Conservation (phyloP, 2,888 invertebrate species). For the Cataglyphis livida region DNA sequence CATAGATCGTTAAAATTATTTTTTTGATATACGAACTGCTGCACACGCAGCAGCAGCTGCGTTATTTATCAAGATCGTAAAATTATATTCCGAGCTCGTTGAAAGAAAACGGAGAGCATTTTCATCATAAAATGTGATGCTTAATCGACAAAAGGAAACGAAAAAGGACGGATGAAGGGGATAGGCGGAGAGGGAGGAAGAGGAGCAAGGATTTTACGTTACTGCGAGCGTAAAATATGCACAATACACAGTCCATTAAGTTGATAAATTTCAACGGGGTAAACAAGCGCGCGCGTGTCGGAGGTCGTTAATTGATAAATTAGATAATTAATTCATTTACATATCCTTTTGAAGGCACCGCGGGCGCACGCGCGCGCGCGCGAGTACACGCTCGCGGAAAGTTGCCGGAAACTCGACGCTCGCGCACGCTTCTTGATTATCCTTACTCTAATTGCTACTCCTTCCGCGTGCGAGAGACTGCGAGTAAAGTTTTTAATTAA, state of each 20-base stretch:
- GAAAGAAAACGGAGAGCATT: background rate
- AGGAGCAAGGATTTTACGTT: background rate
- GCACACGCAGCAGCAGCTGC: background rate
- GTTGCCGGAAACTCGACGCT: constrained; percentile 70
- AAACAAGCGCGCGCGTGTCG: constrained; percentile 30
- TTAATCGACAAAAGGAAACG: background rate
- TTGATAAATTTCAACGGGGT: constrained; percentile 35
- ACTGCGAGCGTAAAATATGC: constrained; percentile 25
- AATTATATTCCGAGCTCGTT: background rate
- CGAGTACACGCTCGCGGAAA: constrained; percentile 48
- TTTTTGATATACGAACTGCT: background rate
- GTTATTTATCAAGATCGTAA: background rate
- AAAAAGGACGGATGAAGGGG: background rate
- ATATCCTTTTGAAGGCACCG: constrained; percentile 64
- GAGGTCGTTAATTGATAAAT: constrained; percentile 68
- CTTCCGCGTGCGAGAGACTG: constrained; percentile 44
- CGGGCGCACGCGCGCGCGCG: background rate
- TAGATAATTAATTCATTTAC: constrained; percentile 74
- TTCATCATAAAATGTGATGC: constrained; percentile 2
- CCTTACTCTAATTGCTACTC: constrained; percentile 73
- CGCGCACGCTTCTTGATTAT: constrained; percentile 75
- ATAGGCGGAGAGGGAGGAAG: background rate
- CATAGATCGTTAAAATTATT: background rate
- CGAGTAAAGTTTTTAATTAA: constrained; percentile 75
- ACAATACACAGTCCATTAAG: constrained; percentile 35